phyloP scores from a whole-genome alignment of 2,888 invertebrate species.

The Sipunculus nudus region DNA sequence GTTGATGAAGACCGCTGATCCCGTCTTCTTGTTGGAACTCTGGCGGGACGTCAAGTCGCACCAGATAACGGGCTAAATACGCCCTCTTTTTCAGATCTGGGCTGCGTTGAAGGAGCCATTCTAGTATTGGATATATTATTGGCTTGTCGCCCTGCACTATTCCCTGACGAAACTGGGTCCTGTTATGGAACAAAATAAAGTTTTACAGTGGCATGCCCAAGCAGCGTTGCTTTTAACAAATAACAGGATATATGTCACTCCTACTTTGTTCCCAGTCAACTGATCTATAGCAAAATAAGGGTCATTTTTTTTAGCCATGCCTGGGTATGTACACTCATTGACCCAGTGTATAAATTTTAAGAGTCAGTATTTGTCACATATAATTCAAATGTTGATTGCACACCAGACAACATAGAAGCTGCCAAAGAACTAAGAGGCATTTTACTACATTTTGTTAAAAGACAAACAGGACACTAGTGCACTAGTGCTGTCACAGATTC shows the following conservation, averaged over 20 bases:
- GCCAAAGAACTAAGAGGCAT: too few relatives aligned
- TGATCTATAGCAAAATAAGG: too few relatives aligned
- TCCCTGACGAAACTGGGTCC: constrained; percentile 73
- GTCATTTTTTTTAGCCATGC: too few relatives aligned
- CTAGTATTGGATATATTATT: constrained; percentile 79
- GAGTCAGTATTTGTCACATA: too few relatives aligned
- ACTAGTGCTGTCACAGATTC: too few relatives aligned
- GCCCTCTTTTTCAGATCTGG: constrained; percentile 82
- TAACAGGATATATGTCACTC: constrained; percentile 7
- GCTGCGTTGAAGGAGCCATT: constrained; percentile 81
- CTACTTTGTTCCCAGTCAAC: not conserved
- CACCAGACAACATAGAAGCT: too few relatives aligned
- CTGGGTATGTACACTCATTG: too few relatives aligned
- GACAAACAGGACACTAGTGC: too few relatives aligned
- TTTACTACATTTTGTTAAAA: too few relatives aligned
- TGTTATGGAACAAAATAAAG: constrained; percentile 48
- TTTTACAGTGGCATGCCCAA: too few relatives aligned
- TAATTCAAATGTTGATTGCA: too few relatives aligned
- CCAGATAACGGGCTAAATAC: constrained; percentile 78
- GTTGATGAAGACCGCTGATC: constrained; percentile 76
- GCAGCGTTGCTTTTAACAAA: not conserved
- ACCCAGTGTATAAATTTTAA: too few relatives aligned
- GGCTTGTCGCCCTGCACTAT: constrained; percentile 78
- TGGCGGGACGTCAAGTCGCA: constrained; percentile 77
- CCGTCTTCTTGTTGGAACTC: constrained; percentile 81